phyloP scores from a whole-genome alignment of 2,113 vertebrate species.

The Hyla sarda region DNA sequence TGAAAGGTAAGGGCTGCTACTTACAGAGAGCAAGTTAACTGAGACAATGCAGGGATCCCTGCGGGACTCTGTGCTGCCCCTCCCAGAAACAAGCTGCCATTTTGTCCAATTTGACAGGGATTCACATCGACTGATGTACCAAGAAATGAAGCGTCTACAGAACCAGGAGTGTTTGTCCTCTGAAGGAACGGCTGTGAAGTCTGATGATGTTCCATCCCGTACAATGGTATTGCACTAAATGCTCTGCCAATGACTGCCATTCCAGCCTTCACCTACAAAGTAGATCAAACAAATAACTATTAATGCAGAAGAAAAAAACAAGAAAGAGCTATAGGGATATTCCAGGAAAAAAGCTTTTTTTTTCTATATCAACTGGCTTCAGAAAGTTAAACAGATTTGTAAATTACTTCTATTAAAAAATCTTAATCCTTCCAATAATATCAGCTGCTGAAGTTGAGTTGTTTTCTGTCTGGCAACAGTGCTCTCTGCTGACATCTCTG shows the following conservation, averaged over 20 bases:
- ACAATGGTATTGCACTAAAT: conserved; percentile 15
- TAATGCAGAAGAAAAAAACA: too few species aligned
- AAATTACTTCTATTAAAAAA: too few species aligned
- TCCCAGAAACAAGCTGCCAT: not conserved
- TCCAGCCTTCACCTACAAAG: conserved; percentile 4
- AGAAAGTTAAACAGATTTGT: too few species aligned
- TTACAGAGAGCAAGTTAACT: conserved; percentile 12
- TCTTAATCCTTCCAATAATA: too few species aligned
- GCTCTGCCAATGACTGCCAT: conserved; percentile 35
- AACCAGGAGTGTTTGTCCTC: not conserved
- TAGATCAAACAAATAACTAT: not conserved
- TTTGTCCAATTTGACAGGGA: not conserved
- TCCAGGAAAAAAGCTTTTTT: too few species aligned
- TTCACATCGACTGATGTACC: not conserved
- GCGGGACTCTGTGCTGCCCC: not conserved
- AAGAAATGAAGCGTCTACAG: not conserved
- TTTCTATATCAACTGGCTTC: too few species aligned
- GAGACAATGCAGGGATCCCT: not conserved
- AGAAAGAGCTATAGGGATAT: too few species aligned
- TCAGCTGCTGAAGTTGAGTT: too few species aligned
- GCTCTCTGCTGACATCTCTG: too few species aligned
- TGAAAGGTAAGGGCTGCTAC: not conserved
- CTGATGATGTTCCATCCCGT: conserved; percentile 42
- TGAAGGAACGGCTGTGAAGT: not conserved
- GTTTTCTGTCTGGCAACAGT: too few species aligned